Evolutionary conservation across 2,113 vertebrate genomes (phyloP).

Genomic region (Cheirogaleus medius): DNA sequence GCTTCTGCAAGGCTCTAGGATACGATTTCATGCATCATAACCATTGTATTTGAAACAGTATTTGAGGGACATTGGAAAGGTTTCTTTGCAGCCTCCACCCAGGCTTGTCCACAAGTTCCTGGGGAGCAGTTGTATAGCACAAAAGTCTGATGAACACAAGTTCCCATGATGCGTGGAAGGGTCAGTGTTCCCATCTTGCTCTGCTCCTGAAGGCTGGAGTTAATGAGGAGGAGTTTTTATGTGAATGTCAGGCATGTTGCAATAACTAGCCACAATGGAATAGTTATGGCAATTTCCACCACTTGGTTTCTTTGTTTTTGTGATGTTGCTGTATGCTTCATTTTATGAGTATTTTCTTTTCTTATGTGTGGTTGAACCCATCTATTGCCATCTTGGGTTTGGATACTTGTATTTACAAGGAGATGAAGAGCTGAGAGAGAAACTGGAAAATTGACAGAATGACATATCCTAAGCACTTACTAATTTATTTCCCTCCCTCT

Average conservation of each 20-base stretch:
- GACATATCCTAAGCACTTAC: not conserved
- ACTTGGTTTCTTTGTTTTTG: constrained; percentile 72
- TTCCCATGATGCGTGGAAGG: constrained; percentile 36
- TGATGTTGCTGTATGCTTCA: constrained; percentile 67
- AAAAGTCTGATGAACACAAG: constrained; percentile 15
- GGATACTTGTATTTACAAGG: constrained; percentile 55
- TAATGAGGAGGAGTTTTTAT: constrained; percentile 70
- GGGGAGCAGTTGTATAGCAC: not conserved
- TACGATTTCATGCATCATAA: not conserved
- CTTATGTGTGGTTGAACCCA: constrained; percentile 55
- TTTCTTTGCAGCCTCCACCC: not conserved
- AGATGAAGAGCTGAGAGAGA: constrained; percentile 38
- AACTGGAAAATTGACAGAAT: constrained; percentile 27
- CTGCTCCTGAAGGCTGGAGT: constrained; percentile 49
- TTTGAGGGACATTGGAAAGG: not conserved
- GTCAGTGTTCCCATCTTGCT: constrained; percentile 35
- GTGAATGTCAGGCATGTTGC: constrained; percentile 75
- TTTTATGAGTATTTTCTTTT: constrained; percentile 74
- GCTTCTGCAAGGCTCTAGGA: not conserved
- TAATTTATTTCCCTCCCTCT: not conserved
- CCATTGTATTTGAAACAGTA: constrained; percentile 34
- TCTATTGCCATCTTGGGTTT: constrained; percentile 49
- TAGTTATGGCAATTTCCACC: constrained; percentile 69
- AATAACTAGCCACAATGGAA: constrained; percentile 74
- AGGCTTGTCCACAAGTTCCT: not conserved